phyloP scores from a whole-genome alignment of 2,888 invertebrate species.

The Alloplasta piceator region DNA sequence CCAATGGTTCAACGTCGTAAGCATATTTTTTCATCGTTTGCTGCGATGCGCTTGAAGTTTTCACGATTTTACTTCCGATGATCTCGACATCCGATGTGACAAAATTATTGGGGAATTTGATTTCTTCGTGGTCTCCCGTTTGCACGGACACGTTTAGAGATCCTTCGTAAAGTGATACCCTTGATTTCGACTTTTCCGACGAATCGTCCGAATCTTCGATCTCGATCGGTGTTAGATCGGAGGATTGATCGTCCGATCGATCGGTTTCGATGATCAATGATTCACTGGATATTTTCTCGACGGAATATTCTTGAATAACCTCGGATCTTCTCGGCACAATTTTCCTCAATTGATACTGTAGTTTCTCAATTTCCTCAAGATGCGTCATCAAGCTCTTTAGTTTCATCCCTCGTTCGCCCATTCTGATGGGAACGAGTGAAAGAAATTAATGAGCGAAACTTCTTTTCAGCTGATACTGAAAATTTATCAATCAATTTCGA shows the following conservation, averaged over 20 bases:
- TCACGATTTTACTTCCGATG: background rate
- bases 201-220: background rate
- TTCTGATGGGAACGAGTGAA: background rate
- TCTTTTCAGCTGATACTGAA: constrained; percentile 24
- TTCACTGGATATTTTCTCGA: background rate
- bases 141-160: constrained; percentile 3
- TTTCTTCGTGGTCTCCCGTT: background rate
- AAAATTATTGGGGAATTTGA: background rate
- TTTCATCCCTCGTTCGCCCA: constrained; percentile 49
- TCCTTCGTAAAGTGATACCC: background rate
- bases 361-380: constrained; percentile 69
- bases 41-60: background rate
- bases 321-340: constrained; percentile 50
- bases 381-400: constrained; percentile 62
- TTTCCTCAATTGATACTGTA: constrained; percentile 67
- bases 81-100: background rate
- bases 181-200: background rate
- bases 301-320: background rate
- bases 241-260: constrained; percentile 5
- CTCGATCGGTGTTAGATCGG: background rate
- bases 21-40: background rate
- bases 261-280: background rate
- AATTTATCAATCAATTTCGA: constrained; percentile 14
- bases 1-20: constrained; percentile 1
- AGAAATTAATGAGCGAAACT: constrained; percentile 7